Evolutionary conservation across 2,113 vertebrate species (phyloP), one percentile per base, ranked within the genome.

Genomic region (Microcebus jonahi): DNA sequence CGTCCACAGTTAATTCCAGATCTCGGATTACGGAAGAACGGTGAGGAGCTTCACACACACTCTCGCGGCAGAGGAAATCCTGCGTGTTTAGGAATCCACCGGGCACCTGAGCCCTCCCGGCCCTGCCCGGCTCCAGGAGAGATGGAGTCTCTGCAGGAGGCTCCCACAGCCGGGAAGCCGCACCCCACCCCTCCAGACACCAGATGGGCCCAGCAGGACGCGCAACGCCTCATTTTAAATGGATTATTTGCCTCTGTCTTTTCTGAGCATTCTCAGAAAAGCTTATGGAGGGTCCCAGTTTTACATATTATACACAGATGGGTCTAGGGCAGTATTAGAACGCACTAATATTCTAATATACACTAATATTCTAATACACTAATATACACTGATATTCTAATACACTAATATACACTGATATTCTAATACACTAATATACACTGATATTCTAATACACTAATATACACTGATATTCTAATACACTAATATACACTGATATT

Each of bases 201-300:
- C 95, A 97, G 90, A 87, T 70, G 85, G 85, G 6, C 88, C 36
- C 85, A 93, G 88, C 59, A 90, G 91, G 91, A 82, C 83, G 14
- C 70, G 39, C 36, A 70, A 70, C 75, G 42, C 53, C 34, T 94
- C 76, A 65, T 89, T 79, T 94, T 88, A 96, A 94, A 79, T 91
- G 75, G 57, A 86, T 92, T 92, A 95, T 83, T 88, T 81, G 42
- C 80, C 68, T 87, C 71, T 84, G 3, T 70, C 71, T 91, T 84
- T 95, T 88, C 88, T 61, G 86, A 70, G n/a, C 55, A 84, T 88
- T 94, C 71, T 94, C 88, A 71, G 48, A 50, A 96, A 97, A 82
- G 31, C 31, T 94, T 92, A 86, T 6, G 29, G 29, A 79, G 17
- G 36, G 21, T 79, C 29, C 42, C 6, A 39, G 20, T 82, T 94